These are phyloP conservation scores for sheep (Ovis aries) DNA, from an alignment of 2,113 vertebrate genomes.

Conservation along the genomic window ARS-UI_Ramb_v3.0 NC_056080.1:84623501-84624000, in stretches of 20 bases:
- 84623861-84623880: not conserved
- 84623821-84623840: not conserved
- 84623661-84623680: not conserved
- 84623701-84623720: not conserved
- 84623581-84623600: not conserved
- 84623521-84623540: not conserved
- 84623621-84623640: not conserved
- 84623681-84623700: not conserved
- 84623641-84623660: not conserved
- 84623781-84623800: not conserved
- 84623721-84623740: not conserved
- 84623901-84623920: not conserved
- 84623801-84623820: not conserved
- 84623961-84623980: not conserved
- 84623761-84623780: not conserved
- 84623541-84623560: not conserved
- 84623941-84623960: not conserved
- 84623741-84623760: not conserved
- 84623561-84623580: not conserved
- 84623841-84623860: not conserved
- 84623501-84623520: conserved; percentile 4
- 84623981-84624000: too few relatives aligned
- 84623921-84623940: not conserved
- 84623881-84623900: not conserved
- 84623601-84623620: not conserved